phyloP scores from a whole-genome alignment of 2,888 invertebrate genomes.

The Ornithoptera priamus region DNA sequence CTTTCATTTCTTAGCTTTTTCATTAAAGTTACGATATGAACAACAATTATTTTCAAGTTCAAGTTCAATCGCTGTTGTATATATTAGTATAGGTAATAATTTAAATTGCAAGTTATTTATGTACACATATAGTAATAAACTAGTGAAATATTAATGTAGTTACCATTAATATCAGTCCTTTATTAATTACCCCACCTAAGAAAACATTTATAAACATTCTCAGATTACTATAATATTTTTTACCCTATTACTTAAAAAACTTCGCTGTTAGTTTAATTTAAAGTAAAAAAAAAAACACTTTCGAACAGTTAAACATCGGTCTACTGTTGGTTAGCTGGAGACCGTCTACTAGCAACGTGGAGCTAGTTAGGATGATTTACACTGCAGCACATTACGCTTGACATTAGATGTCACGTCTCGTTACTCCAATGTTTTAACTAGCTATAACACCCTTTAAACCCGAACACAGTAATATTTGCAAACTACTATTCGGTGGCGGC shows the following conservation, averaged over 20 bases:
- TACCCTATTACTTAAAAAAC: not conserved
- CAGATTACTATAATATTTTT: constrained; percentile 18
- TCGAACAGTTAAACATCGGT: too few relatives aligned
- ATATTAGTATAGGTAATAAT: constrained; percentile 42
- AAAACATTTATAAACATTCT: constrained; percentile 28
- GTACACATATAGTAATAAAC: constrained; percentile 34
- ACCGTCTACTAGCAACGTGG: too few relatives aligned
- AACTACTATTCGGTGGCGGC: too few relatives aligned
- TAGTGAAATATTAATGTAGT: constrained; percentile 43
- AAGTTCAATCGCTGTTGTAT: constrained; percentile 53
- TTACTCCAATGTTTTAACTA: too few relatives aligned
- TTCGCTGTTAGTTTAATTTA: too few relatives aligned
- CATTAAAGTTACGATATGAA: constrained; percentile 1
- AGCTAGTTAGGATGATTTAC: too few relatives aligned
- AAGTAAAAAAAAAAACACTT: too few relatives aligned
- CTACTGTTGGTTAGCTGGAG: too few relatives aligned
- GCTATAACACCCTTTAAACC: too few relatives aligned
- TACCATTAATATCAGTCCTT: constrained; percentile 49
- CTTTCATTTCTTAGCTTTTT: constrained; percentile 7
- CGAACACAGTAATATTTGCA: too few relatives aligned
- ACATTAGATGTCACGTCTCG: too few relatives aligned
- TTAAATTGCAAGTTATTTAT: constrained; percentile 54
- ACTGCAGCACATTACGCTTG: too few relatives aligned
- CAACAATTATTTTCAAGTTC: not conserved
- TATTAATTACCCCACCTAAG: constrained; percentile 35